phyloP scores from a whole-genome alignment of 2,797 vertebrate species.

The Platyrinchus mystaceus region DNA sequence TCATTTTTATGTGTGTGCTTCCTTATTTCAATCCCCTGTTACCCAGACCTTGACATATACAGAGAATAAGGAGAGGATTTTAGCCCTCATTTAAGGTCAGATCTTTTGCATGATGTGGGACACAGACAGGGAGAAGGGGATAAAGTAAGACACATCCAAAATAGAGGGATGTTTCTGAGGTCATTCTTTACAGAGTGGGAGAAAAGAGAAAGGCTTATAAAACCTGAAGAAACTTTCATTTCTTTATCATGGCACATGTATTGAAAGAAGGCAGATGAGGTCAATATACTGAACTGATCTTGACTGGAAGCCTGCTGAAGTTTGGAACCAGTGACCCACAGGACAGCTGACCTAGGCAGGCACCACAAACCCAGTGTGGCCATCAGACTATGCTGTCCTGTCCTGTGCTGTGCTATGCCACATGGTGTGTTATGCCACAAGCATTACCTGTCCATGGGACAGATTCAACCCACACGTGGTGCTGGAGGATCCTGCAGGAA shows the following conservation, averaged over 20 bases:
- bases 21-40: background rate
- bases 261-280: background rate
- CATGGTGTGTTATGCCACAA: fast-evolving
- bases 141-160: background rate
- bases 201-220: background rate
- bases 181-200: background rate
- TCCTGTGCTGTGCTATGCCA: background rate
- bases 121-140: fast-evolving
- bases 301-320: fast-evolving
- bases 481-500: fast-evolving
- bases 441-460: fast-evolving
- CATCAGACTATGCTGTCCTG: background rate
- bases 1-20: background rate
- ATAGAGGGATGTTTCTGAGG: background rate
- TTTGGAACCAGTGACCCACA: background rate
- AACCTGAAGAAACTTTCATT: background rate
- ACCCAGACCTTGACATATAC: background rate
- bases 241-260: fast-evolving
- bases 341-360: background rate
- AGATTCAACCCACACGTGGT: fast-evolving
- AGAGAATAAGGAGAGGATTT: background rate
- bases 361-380: fast-evolving
- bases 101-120: background rate
- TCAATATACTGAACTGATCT: background rate
- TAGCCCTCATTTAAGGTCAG: background rate